Evolutionary conservation across 2,113 vertebrate species (phyloP), one percentile per base, ranked within the genome.

Genomic region (Siphamia tubifer): DNA sequence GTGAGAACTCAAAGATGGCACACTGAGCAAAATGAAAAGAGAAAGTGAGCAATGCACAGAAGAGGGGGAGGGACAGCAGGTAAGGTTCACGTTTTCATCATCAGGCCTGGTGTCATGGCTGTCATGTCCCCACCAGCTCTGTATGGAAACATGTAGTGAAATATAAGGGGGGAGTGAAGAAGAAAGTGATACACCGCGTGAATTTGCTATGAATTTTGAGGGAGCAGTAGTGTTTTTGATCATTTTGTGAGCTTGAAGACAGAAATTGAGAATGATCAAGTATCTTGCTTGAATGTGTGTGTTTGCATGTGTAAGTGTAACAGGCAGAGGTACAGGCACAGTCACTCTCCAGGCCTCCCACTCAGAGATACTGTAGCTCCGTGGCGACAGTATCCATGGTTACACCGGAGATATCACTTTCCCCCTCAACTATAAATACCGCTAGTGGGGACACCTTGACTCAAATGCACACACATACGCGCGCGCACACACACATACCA

Each of bases 311-410:
- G 57, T 31, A 55, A 25, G 24, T 12, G 4, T 1, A 15, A 11
- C 36, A 52, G 63, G 63, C 12, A 42, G 39, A 54, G 63, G 67
- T 43, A 63, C 38, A 72, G 56, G 56, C 51, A 67, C 73, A 77
- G 80, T 43, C 72, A 68, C 75, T 79, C 72, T 83, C 57, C 48
- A 77, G 74, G 53, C 79, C 87, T 86, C 89, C 85, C 82, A 87
- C 88, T 83, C 69, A 35, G 48, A 78, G 73, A 82, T 80, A 81
- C 74, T 69, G 81, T 84, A 81, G 83, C 87, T 89, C 85, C 60
- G 67, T 91, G 85, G 91, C 69, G 87, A 91, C 87, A 77, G 92
- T 93, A 91, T 86, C 92, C 90, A 92, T 93, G 91, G 92, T 91
- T 91, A 93, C 91, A 77, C 81, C 69, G 60, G 87, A 91, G 89